Evolutionary conservation across 2,797 vertebrate genomes (phyloP).

Genomic region (Ptychobarbus kaznakovi): DNA sequence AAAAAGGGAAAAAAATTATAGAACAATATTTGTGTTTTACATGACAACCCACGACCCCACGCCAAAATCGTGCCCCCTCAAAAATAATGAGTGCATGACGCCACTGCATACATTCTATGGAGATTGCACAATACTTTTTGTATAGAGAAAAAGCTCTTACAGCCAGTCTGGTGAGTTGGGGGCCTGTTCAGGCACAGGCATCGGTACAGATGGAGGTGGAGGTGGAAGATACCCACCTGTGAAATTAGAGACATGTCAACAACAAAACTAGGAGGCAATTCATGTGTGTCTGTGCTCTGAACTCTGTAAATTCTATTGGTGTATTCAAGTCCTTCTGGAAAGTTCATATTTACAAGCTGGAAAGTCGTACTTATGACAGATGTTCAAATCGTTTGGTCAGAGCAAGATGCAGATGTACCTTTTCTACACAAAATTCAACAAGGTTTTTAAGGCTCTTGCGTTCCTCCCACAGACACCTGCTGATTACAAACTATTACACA

Average conservation of each 20-base stretch:
- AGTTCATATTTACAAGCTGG: neutral
- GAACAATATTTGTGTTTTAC: too few species aligned
- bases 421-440: neutral
- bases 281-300: neutral
- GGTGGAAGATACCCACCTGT: slow-evolving; percentile 80
- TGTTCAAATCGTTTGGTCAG: neutral
- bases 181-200: slow-evolving; percentile 65
- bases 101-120: too few species aligned
- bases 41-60: too few species aligned
- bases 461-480: too few species aligned
- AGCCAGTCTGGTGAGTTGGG: slow-evolving; percentile 72
- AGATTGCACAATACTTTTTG: too few species aligned
- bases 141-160: slow-evolving; percentile 65
- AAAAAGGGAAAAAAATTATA: too few species aligned
- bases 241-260: slow-evolving; percentile 22
- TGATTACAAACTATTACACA: too few species aligned
- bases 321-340: neutral
- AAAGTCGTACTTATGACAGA: neutral
- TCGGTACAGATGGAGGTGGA: slow-evolving; percentile 72
- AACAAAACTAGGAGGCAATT: neutral
- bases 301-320: neutral
- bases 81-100: too few species aligned
- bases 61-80: too few species aligned
- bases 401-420: neutral
- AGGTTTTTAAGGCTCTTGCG: too few species aligned